Conservation (phyloP, 2,797 vertebrate species). For the Diplodus sargus region DNA sequence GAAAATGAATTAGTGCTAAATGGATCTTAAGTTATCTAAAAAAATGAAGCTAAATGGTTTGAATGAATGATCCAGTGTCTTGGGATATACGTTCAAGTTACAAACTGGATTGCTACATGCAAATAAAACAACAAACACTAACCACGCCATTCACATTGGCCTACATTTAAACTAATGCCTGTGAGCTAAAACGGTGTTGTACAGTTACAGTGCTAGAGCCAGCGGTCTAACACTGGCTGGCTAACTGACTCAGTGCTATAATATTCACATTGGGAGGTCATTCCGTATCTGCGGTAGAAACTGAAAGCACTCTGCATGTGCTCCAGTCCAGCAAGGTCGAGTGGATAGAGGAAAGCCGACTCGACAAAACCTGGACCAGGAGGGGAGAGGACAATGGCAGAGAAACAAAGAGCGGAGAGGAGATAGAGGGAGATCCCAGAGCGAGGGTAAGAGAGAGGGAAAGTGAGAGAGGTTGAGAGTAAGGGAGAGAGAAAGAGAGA, state of each 20-base stretch:
- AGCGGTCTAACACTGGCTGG: slow-evolving; percentile 61
- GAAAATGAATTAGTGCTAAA: slow-evolving; percentile 61
- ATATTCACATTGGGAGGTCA: slow-evolving; percentile 87
- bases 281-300: slow-evolving; percentile 88
- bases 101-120: slow-evolving; percentile 53
- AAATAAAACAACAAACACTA: slow-evolving; percentile 54
- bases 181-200: slow-evolving; percentile 35
- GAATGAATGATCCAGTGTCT: slow-evolving; percentile 26
- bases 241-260: slow-evolving; percentile 54
- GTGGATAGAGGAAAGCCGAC: slow-evolving; percentile 92
- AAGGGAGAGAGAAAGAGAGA: slow-evolving; percentile 55
- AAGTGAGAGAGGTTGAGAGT: slow-evolving; percentile 41
- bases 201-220: slow-evolving; percentile 53
- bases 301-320: slow-evolving; percentile 90
- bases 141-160: slow-evolving; percentile 38
- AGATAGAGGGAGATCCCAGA: slow-evolving; percentile 62
- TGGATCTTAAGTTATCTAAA: slow-evolving; percentile 35
- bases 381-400: slow-evolving; percentile 70
- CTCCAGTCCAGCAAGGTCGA: slow-evolving; percentile 95
- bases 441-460: slow-evolving; percentile 66
- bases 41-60: slow-evolving; percentile 37
- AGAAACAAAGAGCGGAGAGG: slow-evolving; percentile 76
- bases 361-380: slow-evolving; percentile 93
- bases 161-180: slow-evolving; percentile 62
- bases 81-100: slow-evolving; percentile 23